A percentile compares a stretch with the other conserved stretches of the same genome.
Evolutionary conservation across 2,797 vertebrate species (phyloP).

Genomic region (Dallia pectoralis): DNA sequence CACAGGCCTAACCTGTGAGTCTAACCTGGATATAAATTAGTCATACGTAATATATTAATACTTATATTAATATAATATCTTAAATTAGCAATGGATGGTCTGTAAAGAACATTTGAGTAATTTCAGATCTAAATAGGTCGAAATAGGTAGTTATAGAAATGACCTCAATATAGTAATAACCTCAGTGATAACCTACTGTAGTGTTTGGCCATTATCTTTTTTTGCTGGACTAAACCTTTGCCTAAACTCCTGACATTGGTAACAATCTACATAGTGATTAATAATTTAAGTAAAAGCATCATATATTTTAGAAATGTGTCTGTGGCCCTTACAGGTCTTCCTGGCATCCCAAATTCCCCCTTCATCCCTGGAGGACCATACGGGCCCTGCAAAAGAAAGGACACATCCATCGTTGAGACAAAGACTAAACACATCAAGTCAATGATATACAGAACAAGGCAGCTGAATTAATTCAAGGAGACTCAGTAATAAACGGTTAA

Average conservation of each 20-base stretch:
- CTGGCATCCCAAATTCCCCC: constrained; percentile 96
- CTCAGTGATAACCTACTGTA: no score
- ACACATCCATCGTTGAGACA: not conserved
- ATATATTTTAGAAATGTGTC: not conserved
- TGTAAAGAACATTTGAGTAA: not conserved
- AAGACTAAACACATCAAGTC: not conserved
- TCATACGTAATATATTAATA: not conserved
- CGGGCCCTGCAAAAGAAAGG: constrained; percentile 57
- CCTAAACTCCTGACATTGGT: no score
- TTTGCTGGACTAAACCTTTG: no score
- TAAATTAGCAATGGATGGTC: not conserved
- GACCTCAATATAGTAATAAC: not conserved
- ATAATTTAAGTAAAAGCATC: not conserved
- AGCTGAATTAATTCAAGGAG: not conserved
- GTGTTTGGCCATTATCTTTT: no score
- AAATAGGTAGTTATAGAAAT: not conserved
- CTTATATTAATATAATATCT: not conserved
- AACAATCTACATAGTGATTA: no score
- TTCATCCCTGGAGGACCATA: constrained; percentile 80
- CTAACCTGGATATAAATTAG: not conserved
- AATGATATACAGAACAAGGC: not conserved
- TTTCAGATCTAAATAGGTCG: not conserved
- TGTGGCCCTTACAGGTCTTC: constrained; percentile 86
- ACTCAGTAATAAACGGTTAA: not conserved
- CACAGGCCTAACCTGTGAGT: not conserved